Conservation (phyloP, 2,888 invertebrate genomes). For the Nebria brevicollis region DNA sequence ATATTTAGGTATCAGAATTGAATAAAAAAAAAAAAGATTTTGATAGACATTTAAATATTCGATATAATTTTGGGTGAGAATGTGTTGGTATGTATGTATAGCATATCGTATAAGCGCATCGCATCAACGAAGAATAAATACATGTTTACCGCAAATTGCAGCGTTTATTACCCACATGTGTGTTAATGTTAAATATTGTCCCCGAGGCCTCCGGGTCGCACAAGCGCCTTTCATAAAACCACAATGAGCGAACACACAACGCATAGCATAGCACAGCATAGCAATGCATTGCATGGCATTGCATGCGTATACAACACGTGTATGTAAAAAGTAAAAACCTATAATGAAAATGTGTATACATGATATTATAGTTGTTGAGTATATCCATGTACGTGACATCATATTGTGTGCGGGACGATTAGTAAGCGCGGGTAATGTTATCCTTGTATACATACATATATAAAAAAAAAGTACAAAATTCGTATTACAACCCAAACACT, state of each 20-base stretch:
- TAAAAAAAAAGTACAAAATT: conserved; percentile 58
- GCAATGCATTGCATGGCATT: background rate
- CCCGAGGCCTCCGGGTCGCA: conserved; percentile 10
- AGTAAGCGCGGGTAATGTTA: conserved; percentile 44
- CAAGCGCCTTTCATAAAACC: background rate
- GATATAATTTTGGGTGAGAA: background rate
- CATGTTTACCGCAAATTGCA: conserved; percentile 10
- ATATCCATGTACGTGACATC: background rate
- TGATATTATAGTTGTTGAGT: background rate
- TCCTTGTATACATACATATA: conserved; percentile 51
- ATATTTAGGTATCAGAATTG: no score
- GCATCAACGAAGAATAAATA: conserved; percentile 3
- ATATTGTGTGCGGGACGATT: conserved; percentile 36
- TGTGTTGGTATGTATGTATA: background rate
- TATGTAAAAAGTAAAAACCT: background rate
- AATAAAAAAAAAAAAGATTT: no score
- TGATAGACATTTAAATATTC: no score
- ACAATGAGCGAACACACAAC: background rate
- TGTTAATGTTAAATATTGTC: conserved; percentile 8
- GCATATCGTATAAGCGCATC: conserved; percentile 7
- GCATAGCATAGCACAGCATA: background rate
- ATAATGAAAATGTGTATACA: background rate
- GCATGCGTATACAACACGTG: background rate
- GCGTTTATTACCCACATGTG: conserved; percentile 14
- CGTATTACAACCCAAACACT: conserved; percentile 60